phyloP scores from a whole-genome alignment of 92 coral and sea anemone genomes.

The Epizoanthus stellaris region DNA sequence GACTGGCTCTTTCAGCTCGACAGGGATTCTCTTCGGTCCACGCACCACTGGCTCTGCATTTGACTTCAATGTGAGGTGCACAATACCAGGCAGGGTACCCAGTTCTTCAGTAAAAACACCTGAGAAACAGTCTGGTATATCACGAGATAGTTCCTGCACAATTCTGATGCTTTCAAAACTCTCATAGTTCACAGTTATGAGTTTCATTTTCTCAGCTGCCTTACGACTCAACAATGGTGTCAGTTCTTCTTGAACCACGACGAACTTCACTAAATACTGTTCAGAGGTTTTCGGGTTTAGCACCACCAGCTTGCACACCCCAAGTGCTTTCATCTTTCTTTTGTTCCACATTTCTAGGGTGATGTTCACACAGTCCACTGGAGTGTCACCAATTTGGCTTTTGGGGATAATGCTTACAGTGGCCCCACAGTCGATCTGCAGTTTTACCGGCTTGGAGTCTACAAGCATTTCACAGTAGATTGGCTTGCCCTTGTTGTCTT shows the following conservation, averaged over 20 bases:
- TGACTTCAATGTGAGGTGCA: constrained; percentile 35
- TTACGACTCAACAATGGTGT: constrained; percentile 39
- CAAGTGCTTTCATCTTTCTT: constrained; percentile 32
- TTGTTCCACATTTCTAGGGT: constrained; percentile 50
- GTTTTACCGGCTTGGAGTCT: background rate
- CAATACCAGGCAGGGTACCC: constrained; percentile 59
- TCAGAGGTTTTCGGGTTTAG: constrained; percentile 35
- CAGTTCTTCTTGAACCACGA: constrained; percentile 39
- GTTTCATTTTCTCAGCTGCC: constrained; percentile 51
- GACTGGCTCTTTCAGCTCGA: background rate
- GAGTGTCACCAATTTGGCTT: constrained; percentile 37
- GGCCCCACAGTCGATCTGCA: constrained; percentile 24
- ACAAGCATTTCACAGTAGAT: too few relatives aligned
- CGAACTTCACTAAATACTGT: constrained; percentile 43
- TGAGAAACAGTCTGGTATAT: constrained; percentile 11
- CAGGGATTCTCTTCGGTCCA: constrained; percentile 46
- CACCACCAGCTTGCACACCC: constrained; percentile 19
- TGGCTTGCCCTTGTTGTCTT: too few relatives aligned
- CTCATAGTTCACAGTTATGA: constrained; percentile 50
- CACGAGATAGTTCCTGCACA: constrained; percentile 10
- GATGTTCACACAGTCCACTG: constrained; percentile 20
- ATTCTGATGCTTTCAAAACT: constrained; percentile 49
- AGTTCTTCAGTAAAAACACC: constrained; percentile 31
- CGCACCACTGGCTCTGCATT: constrained; percentile 43
- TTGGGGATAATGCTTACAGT: constrained; percentile 29